Conservation (phyloP, 1,140 invertebrate genomes). For the Drosophila biarmipes region DNA sequence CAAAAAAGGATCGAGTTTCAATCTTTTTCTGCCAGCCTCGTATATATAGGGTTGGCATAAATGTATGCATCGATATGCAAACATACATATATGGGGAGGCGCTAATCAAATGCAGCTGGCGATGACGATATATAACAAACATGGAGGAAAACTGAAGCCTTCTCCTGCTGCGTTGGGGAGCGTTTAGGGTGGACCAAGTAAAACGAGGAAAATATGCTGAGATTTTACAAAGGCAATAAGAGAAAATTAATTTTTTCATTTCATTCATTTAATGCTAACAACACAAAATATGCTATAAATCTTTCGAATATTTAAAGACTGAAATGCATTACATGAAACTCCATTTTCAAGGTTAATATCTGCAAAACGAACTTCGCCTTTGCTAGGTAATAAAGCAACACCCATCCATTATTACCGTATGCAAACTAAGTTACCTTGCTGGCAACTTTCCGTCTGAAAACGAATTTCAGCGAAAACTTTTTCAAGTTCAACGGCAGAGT, state of each 20-base stretch:
- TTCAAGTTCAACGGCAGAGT: slow-evolving; percentile 38
- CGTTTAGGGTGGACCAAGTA: slow-evolving; percentile 45
- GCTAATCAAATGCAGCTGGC: slow-evolving; percentile 75
- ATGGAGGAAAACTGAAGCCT: slow-evolving; percentile 17
- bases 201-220: background rate
- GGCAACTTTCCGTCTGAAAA: slow-evolving; percentile 8
- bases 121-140: slow-evolving; percentile 39
- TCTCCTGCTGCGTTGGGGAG: slow-evolving; percentile 5
- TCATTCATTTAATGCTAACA: too few relatives aligned
- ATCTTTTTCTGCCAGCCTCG: slow-evolving; percentile 8
- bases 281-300: background rate
- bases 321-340: background rate
- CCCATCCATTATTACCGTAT: background rate
- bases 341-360: background rate
- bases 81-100: slow-evolving; percentile 23
- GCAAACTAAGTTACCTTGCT: slow-evolving; percentile 3
- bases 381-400: background rate
- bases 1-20: background rate
- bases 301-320: background rate
- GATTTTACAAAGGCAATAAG: background rate
- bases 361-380: background rate
- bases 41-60: background rate
- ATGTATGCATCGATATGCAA: slow-evolving; percentile 4
- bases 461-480: slow-evolving; percentile 19
- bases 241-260: background rate